Conservation (phyloP, 2,113 vertebrate species). For the Peromyscus leucopus region DNA sequence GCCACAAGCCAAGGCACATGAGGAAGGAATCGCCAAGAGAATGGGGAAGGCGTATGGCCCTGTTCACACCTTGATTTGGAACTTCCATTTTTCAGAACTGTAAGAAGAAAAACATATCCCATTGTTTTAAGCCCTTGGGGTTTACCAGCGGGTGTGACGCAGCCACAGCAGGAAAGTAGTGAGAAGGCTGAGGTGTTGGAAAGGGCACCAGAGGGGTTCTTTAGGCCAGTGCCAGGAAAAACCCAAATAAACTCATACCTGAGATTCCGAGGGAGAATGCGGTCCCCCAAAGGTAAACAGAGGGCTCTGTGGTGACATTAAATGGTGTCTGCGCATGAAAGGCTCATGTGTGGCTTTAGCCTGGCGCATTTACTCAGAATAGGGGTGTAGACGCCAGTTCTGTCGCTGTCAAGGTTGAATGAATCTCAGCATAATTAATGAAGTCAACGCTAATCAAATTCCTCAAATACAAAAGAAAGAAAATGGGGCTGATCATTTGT, state of each 20-base stretch:
- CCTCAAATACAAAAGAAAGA: constrained; percentile 18
- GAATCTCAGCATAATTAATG: constrained; percentile 26
- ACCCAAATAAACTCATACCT: neutral
- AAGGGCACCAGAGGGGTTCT: neutral
- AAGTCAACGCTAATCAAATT: neutral
- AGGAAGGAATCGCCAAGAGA: neutral
- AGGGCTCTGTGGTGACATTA: neutral
- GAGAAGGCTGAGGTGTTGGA: neutral
- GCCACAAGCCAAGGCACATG: neutral
- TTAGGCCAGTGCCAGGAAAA: neutral
- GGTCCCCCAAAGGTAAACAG: neutral
- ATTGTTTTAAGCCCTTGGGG: neutral
- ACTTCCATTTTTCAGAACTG: neutral
- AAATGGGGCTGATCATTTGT: neutral
- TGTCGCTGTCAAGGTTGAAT: constrained; percentile 7
- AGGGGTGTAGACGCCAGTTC: neutral
- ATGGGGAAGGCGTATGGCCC: neutral
- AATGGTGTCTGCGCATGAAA: neutral
- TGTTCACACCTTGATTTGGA: neutral
- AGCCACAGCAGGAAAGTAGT: neutral
- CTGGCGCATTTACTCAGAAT: neutral
- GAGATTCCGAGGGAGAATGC: neutral
- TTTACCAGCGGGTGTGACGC: neutral
- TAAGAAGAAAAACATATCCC: neutral
- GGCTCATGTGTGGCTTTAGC: neutral